A percentile compares a stretch with the other conserved stretches of the same genome.
Evolutionary conservation across 2,113 vertebrate genomes (phyloP).

Genomic region (Rhinogobius similis): DNA sequence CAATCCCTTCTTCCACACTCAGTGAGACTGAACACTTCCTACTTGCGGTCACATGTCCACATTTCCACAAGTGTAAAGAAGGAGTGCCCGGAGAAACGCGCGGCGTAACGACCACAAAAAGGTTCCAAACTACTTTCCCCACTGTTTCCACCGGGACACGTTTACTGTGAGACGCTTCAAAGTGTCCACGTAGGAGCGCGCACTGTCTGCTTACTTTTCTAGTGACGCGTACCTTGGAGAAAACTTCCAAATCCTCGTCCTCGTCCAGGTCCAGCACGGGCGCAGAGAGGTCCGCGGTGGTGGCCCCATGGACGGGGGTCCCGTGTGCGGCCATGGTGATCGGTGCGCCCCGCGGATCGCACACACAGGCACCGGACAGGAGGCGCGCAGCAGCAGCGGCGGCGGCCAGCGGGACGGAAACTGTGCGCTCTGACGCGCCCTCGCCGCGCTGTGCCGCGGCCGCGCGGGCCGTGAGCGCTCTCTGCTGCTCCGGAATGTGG

Average conservation of each 20-base stretch:
- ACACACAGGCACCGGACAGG: background rate
- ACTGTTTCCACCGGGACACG: background rate
- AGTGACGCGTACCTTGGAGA: slow-evolving; percentile 72
- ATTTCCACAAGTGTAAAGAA: background rate
- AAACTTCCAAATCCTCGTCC: slow-evolving; percentile 83
- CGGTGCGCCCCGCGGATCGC: background rate
- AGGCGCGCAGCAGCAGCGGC: background rate
- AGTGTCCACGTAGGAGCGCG: slow-evolving; percentile 36
- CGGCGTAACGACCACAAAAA: background rate
- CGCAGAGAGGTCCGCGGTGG: slow-evolving; percentile 56
- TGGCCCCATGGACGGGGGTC: background rate
- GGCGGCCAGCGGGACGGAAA: background rate
- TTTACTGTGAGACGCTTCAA: background rate
- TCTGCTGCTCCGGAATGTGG: slow-evolving; percentile 9
- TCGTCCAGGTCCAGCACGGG: slow-evolving; percentile 79
- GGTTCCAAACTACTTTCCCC: background rate
- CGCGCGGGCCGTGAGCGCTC: background rate
- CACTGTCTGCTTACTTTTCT: background rate
- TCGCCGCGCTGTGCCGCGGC: background rate
- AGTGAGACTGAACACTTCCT: background rate
- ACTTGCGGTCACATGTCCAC: slow-evolving; percentile 4
- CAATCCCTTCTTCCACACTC: background rate
- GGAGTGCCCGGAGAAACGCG: background rate
- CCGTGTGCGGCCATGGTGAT: slow-evolving; percentile 48
- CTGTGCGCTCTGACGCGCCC: background rate